Percentiles rank a stretch among this genome's conserved stretches.
Conservation (phyloP, 2,797 vertebrate genomes). For the Dendrocincla tyrannina region DNA sequence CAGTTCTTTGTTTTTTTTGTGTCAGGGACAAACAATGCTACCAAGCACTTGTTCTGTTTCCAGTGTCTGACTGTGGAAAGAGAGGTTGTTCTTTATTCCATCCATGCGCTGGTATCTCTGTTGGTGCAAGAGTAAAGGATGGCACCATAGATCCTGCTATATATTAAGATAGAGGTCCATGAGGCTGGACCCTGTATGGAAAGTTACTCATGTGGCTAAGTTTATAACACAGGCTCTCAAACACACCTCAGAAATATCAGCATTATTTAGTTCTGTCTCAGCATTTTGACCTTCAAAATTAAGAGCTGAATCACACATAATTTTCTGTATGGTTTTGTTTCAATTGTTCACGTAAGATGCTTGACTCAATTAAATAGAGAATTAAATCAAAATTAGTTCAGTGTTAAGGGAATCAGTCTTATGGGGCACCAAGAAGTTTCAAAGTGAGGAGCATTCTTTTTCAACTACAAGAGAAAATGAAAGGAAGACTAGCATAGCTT, state of each 20-base stretch:
- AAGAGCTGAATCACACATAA: not conserved
- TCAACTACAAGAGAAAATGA: not conserved
- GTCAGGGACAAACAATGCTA: not conserved
- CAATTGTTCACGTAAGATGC: conserved; percentile 26
- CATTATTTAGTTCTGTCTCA: conserved; percentile 38
- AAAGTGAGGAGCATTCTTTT: not conserved
- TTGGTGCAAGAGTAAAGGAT: not conserved
- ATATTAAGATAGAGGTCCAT: not conserved
- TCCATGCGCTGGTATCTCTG: rapidly evolving
- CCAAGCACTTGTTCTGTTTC: not conserved
- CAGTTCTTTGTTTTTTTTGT: not conserved
- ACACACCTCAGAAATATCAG: not conserved
- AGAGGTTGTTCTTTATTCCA: not conserved
- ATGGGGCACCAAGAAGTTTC: not conserved
- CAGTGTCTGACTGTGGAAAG: not conserved
- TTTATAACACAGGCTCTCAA: not conserved
- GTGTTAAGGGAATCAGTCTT: conserved; percentile 34
- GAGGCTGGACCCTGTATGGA: not conserved
- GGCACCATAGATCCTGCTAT: not conserved
- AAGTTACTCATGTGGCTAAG: not conserved
- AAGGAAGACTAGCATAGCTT: not conserved
- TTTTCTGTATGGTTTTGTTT: conserved; percentile 1
- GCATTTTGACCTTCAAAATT: conserved; percentile 63
- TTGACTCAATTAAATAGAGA: conserved; percentile 63
- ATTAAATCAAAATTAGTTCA: conserved; percentile 63